Evolutionary conservation across 1,140 invertebrate genomes (phyloP).

Genomic region (Eriocheir sinensis): DNA sequence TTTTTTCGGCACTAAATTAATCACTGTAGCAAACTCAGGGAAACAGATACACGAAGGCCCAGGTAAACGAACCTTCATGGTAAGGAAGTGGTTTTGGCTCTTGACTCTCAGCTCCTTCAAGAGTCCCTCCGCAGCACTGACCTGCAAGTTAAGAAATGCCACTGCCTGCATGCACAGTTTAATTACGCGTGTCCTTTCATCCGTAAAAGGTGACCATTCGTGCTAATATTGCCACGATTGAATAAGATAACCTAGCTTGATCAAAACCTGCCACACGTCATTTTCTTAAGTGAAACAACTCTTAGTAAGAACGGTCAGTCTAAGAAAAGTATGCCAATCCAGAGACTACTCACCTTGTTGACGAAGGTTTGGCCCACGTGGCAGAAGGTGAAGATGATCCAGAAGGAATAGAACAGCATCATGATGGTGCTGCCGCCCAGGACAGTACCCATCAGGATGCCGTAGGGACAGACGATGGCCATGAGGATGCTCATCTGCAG

Average conservation of each 20-base stretch:
- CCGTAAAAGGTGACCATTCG: no score
- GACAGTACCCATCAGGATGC: background rate
- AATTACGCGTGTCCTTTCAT: no score
- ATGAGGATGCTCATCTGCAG: background rate
- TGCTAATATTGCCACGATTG: no score
- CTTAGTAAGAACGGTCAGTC: no score
- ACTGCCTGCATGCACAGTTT: no score
- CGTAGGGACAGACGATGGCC: background rate
- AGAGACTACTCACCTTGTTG: background rate
- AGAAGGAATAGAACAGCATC: background rate
- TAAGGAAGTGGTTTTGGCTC: background rate
- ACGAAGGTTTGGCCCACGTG: background rate
- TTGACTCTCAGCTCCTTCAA: background rate
- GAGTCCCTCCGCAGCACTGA: background rate
- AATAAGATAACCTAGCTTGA: no score
- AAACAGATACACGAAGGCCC: background rate
- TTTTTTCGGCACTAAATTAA: no score
- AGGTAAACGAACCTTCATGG: background rate
- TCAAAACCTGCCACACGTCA: no score
- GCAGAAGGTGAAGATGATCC: background rate
- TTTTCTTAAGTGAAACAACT: no score
- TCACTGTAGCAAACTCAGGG: no score
- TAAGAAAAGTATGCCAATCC: no score
- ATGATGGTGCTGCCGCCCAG: no score
- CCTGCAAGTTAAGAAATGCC: background rate